These are phyloP conservation scores for Cebus imitator DNA, from an alignment of 2,113 vertebrate species.

Conservation along the genomic window DNA sequence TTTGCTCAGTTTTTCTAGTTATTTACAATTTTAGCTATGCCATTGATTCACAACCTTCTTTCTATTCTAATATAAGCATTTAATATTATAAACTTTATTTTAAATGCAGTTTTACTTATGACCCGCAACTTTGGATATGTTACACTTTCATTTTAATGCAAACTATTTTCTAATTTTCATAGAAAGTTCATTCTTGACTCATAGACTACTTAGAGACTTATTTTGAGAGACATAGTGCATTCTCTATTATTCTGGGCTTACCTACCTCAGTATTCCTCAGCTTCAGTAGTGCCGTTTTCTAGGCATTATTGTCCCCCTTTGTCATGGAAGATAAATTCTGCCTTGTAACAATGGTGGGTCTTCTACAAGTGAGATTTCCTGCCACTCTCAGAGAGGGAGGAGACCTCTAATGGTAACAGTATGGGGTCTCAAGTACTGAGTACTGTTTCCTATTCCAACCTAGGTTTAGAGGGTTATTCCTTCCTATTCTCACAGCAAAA, in stretches of 20 bases:
- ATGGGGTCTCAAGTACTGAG: fast-evolving
- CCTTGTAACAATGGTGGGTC: neutral
- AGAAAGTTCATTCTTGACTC: neutral
- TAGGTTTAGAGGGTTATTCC: neutral
- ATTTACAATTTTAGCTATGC: neutral
- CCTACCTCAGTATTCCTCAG: neutral
- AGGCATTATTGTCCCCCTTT: neutral
- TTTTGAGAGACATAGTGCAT: neutral
- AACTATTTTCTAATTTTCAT: neutral
- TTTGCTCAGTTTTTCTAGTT: neutral
- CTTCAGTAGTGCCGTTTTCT: neutral
- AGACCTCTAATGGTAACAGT: neutral
- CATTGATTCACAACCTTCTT: neutral
- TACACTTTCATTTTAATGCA: neutral
- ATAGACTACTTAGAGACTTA: neutral
- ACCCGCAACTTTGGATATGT: neutral
- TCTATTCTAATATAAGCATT: neutral
- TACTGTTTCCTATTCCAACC: neutral
- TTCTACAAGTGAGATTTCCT: neutral
- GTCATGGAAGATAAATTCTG: neutral
- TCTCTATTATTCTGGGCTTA: neutral
- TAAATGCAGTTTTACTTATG: neutral
- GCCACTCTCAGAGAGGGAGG: fast-evolving
- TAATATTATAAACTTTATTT: neutral
- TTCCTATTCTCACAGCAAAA: neutral